A percentile compares a stretch with the other conserved stretches of the same genome.
Conservation (phyloP, 2,113 vertebrate species). For the Seriola aureovittata region DNA sequence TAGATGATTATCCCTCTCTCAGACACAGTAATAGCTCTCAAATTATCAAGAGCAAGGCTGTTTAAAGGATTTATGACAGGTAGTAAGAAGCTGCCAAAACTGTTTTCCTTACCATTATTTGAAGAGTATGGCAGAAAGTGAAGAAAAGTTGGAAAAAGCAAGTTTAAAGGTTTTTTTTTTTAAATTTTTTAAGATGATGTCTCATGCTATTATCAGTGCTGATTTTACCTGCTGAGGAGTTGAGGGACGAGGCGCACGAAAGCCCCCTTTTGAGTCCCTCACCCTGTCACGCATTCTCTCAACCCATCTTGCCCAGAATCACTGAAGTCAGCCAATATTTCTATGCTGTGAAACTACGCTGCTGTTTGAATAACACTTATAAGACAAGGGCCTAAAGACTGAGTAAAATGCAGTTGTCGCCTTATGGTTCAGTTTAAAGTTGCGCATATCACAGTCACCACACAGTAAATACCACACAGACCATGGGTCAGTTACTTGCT, state of each 20-base stretch:
- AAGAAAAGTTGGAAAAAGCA: not conserved
- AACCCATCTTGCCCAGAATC: not conserved
- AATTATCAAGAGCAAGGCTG: conserved; percentile 57
- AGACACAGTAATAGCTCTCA: conserved; percentile 49
- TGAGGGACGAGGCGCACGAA: not conserved
- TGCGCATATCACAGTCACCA: not conserved
- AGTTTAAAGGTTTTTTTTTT: not conserved
- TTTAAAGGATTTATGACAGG: conserved; percentile 55
- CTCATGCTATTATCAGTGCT: not conserved
- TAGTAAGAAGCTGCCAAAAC: conserved; percentile 27
- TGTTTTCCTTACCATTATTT: conserved; percentile 34
- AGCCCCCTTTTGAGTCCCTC: too few relatives aligned
- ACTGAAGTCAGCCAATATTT: not conserved
- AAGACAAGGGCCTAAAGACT: not conserved
- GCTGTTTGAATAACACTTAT: not conserved
- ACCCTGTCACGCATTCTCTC: not conserved
- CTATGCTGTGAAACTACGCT: too few relatives aligned
- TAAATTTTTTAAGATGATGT: not conserved
- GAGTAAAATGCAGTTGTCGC: conserved; percentile 1
- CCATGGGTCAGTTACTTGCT: not conserved
- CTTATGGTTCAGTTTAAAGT: not conserved
- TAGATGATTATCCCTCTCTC: conserved; percentile 57
- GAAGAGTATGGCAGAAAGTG: not conserved
- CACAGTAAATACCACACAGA: not conserved
- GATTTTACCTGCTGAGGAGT: not conserved